Evolutionary conservation across 2,797 vertebrate species (phyloP), one percentile per base, ranked within the genome.

Genomic region (Arnoldichthys spilopterus): DNA sequence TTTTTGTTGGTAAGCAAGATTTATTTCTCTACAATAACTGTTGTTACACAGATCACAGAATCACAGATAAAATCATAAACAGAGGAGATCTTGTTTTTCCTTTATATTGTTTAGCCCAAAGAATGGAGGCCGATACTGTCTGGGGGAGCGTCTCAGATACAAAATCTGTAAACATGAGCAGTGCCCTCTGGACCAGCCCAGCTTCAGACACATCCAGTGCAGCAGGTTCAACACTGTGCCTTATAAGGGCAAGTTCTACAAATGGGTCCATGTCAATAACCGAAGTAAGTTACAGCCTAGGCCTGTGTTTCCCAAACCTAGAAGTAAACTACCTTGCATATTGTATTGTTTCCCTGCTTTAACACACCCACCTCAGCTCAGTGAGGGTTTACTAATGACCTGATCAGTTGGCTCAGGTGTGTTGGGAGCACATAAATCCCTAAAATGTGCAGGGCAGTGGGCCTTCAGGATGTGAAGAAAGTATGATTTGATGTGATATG

Each of bases 121-220:
- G 82, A 88, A 96, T 13, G 93, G 94, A 18, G 98, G 98, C 53
- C 93, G 83, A 72, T 99, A 96, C 86, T 99, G 98, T 81, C 89
- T 98, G 1, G 97, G 98, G 1, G 96, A 98, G 77, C 91, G 97
- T 28, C 94, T 87, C 13, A 89, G 96, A 59, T 94, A 94, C 88
- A 92, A 90, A 40, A 90, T 96, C 45, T 99, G 98, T 86, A 95
- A 92, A 82, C 61, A 78, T 3, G 54, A 86, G 2, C 84, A 92
- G 0, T 99, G 98, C 72, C 89, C 88, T 0, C 13, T 2, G 0
- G 91, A 92, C 43, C 79, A 32, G 18, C 95, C 95, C 11, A 92
- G 92, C 79, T 99, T 99, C 92, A 95, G 97, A 74, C 91, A 96
- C 2, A 0, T 92, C 18, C 98, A 99, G 91, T 99, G 98, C 82